Base-by-base conservation (phyloP, 2,888 invertebrate species). In the Lycocerus yunnanus region DNA sequence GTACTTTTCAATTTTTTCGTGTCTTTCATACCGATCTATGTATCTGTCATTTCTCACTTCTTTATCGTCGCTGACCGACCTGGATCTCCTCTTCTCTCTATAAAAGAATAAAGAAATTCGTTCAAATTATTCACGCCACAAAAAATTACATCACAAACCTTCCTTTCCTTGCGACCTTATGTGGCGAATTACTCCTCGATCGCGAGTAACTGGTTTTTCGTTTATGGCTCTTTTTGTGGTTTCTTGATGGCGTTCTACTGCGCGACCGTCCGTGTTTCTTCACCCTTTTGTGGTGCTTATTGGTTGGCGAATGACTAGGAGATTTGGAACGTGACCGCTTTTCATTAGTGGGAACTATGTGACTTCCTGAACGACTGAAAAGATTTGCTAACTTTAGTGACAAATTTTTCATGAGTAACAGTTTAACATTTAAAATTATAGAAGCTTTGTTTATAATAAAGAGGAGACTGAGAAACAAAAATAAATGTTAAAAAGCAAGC, bases 61-160 rank as follows among this genome's bases (percentile, higher is more conserved):
- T 21, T 86, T 84, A 14, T 88, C 87, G 75, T 86, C 86, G 76
- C 85, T 87, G 11, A 85, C 84, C 2, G 88, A 88, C 59, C 88
- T 81, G 4, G 88, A 87, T 67, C 87, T 82, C 60, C 87, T 84
- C 77, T 86, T 88, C 59, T 88, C 88, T 78, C 88, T 88, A 77
- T 60, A 83, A 79, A 70, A 75, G n/a, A 60, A 58, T 15, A 20
- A 16, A 18, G 5, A 20, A 63, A 61, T 20, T 65, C 11, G 15
- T 58, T 15, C n/a, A 15, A 13, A 58, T 58, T 68, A 1, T 61
- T 15, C n/a, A n/a, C 5, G 21, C 65, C 15, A 8, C 10, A 5
- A 76, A 66, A 60, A 66, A 66, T 10, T 14, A 14, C 16, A 43
- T 27, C 13, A 16, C 75, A 70, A 68, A 82, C 83, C 81, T 74